Evolutionary conservation across 2,888 invertebrate genomes (phyloP).

Genomic region (Tetramorium bicarinatum): DNA sequence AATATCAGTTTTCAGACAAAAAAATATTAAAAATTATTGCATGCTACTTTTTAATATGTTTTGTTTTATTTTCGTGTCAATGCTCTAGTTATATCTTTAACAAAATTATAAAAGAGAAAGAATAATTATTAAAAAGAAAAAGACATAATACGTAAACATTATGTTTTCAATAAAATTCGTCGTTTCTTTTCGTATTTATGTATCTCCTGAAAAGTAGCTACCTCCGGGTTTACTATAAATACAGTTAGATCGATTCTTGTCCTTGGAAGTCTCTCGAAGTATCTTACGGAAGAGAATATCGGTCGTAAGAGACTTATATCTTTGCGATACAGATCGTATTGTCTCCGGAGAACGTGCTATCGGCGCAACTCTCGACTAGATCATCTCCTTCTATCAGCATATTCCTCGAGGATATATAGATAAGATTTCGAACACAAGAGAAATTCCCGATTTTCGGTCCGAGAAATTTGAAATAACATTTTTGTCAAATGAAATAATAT

Average conservation of each 20-base stretch:
- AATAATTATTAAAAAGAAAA: not conserved
- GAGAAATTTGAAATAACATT: not conserved
- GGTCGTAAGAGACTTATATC: constrained; percentile 21
- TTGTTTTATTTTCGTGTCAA: not conserved
- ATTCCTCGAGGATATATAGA: constrained; percentile 33
- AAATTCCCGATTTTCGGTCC: not conserved
- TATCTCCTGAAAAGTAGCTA: not conserved
- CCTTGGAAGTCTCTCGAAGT: constrained; percentile 27
- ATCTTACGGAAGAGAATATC: constrained; percentile 29
- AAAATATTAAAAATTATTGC: constrained; percentile 3
- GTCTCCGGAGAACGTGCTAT: constrained; percentile 25
- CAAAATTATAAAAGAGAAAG: not conserved
- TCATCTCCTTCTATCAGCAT: constrained; percentile 47
- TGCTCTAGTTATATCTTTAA: not conserved
- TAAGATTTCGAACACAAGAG: constrained; percentile 22
- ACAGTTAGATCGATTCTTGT: constrained; percentile 25
- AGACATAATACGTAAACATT: not conserved
- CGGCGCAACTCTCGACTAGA: constrained; percentile 7
- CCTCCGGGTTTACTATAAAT: not conserved
- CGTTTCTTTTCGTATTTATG: not conserved
- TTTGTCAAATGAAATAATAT: constrained; percentile 16
- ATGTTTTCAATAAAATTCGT: not conserved
- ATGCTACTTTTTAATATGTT: not conserved
- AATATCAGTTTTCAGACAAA: not conserved
- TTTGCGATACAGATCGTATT: constrained; percentile 25